phyloP scores from a whole-genome alignment of 2,113 vertebrate species.

The Ginglymostoma cirratum region DNA sequence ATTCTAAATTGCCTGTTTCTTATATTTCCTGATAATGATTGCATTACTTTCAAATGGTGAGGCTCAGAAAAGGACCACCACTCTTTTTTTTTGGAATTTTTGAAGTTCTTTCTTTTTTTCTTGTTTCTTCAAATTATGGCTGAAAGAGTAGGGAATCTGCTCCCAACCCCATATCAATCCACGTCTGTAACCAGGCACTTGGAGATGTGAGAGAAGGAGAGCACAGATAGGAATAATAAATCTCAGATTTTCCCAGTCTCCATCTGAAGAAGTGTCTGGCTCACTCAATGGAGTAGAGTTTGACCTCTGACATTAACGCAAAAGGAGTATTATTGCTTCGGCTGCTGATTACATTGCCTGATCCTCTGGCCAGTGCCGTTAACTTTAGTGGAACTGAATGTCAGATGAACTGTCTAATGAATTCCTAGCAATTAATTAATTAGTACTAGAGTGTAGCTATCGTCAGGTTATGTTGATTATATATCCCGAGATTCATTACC shows the following conservation, averaged over 20 bases:
- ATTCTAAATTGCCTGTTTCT: neutral
- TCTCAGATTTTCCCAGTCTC: neutral
- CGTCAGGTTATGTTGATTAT: neutral
- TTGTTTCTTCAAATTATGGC: neutral
- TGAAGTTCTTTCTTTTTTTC: neutral
- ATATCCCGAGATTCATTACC: neutral
- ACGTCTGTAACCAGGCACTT: neutral
- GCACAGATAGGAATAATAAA: neutral
- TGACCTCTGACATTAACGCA: neutral
- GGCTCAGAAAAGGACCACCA: neutral
- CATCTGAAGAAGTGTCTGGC: neutral
- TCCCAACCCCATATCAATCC: neutral
- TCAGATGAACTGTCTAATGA: neutral
- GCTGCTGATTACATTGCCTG: neutral
- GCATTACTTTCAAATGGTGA: neutral
- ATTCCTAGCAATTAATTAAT: neutral
- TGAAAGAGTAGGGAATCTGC: neutral
- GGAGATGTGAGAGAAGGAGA: neutral
- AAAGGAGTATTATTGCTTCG: neutral
- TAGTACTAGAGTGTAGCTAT: slow-evolving; percentile 5
- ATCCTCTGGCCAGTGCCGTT: neutral
- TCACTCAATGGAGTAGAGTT: no score
- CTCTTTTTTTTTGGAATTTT: neutral
- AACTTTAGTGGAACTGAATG: neutral
- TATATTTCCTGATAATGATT: neutral